Base-by-base conservation (phyloP, 2,888 invertebrate genomes). In the Alcis repandata region DNA sequence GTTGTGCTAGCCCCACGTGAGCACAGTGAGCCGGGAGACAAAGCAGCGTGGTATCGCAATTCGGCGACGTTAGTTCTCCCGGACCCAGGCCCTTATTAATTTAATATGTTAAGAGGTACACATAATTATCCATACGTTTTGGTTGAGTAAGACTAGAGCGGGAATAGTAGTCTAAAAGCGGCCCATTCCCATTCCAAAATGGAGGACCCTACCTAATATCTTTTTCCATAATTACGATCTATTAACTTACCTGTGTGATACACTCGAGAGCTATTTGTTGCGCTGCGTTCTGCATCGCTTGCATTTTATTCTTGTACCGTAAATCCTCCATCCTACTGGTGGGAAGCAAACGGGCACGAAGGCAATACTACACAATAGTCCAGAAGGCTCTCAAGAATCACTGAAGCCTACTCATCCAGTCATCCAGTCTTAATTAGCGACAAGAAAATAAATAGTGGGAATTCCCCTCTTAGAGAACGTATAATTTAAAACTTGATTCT, bases 181-280 rank as follows among this genome's bases (percentile, higher is more conserved):
- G n/a, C n/a, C n/a, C n/a, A n/a, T n/a, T 32, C 11, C 33, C 32
- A 36, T 20, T 38, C 20, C 9, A 51, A 51, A 36, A 51, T 51
- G 20, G 36, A 20, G n/a, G 41, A 41, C 38, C 2, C 15, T 15
- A 20, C 17, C 15, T n/a, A 19, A 11, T 19, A n/a, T 4, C 1
- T 27, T 27, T 27, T 13, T 3, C 15, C 15, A 7, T 15, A 2
- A 17, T 10, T 19, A 19, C 4, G n/a, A n/a, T 11, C 11, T 6
- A 2, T 7, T 10, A 19, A 2, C 53, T 53, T 83, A 92, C 92
- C 90, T 92, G 91, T 64, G 91, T n/a, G 87, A 77, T 91, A 71
- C 89, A 92, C 63, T 92, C 92, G 67, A 92, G 70, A 20, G 90
- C 91, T 52, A 91, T 92, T 69, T 92, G 91, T 72, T 92, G 92